Base-by-base conservation (phyloP, 2,888 invertebrate genomes). In the Sinhomidia bicolor region DNA sequence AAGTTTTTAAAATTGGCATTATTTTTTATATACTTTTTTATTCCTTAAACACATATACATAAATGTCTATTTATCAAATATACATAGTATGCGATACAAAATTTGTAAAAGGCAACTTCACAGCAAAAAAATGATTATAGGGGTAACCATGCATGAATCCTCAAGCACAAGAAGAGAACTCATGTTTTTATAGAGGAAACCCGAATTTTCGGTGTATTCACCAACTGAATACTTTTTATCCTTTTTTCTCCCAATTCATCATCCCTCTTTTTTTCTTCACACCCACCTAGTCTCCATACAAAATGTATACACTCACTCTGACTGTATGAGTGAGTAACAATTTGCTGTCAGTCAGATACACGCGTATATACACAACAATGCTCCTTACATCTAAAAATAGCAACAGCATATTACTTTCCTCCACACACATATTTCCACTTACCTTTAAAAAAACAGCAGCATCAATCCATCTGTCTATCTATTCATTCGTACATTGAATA, bases 351-450 rank as follows among this genome's bases (percentile, higher is more conserved):
- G 44, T 23, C 71, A 68, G 68, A 41, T 20, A 17, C 1, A 17
- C 17, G 17, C 4, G 17, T 9, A 36, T 36, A 36, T 9, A 29
- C 29, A 29, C 26, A 9, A 26, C 23, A 60, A 17, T 68, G 10
- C 74, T 47, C n/a, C n/a, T n/a, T n/a, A n/a, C n/a, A n/a, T 74
- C 74, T 47, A 74, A 74, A 74, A 74, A 51, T 76, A 76, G 51
- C 54, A 36, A 4, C 4, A 29, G n/a, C 2, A 54, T 54, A 51
- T 54, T 51, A 29, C n/a, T 76, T 51, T n/a, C n/a, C n/a, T n/a
- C n/a, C n/a, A 29, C 32, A 71, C 20, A 41, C 71, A 71, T 71
- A 71, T 71, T 71, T 41, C 44, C 41, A 41, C 71, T 71, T 44
- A 44, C 44, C 12, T 71, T 41, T 17, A 12, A 6, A 44, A 44